A percentile compares a stretch with the other conserved stretches of the same genome.
Conservation (phyloP, 2,113 vertebrate species). For the Oncorhynchus masou region DNA sequence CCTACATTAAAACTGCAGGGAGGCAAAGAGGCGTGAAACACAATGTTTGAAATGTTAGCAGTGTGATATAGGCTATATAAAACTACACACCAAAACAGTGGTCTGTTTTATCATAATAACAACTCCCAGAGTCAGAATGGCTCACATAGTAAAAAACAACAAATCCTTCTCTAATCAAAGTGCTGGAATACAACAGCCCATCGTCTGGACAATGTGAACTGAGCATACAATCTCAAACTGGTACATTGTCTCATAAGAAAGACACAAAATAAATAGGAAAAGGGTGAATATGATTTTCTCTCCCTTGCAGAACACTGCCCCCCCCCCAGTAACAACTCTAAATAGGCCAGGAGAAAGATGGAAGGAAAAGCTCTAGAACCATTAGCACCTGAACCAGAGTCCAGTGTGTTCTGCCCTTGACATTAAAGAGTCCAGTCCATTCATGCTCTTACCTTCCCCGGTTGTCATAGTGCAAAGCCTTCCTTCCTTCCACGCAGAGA, state of each 20-base stretch:
- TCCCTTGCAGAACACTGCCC: background rate
- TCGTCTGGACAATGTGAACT: background rate
- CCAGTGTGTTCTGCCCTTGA: slow-evolving; percentile 7
- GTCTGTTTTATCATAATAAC: too few species aligned
- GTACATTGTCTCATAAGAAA: background rate
- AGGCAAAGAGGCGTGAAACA: background rate
- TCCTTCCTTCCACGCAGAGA: slow-evolving; percentile 18
- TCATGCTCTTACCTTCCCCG: slow-evolving; percentile 80
- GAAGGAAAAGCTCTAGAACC: background rate
- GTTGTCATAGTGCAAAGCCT: slow-evolving; percentile 76
- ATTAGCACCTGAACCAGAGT: background rate
- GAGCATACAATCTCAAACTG: background rate
- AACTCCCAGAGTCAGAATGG: too few species aligned
- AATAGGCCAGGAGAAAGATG: background rate
- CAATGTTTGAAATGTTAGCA: background rate
- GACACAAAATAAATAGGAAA: background rate
- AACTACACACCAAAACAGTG: too few species aligned
- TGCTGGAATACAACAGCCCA: background rate
- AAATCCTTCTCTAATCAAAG: too few species aligned
- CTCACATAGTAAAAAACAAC: background rate
- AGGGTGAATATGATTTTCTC: background rate
- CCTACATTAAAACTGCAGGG: background rate
- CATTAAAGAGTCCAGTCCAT: slow-evolving; percentile 15
- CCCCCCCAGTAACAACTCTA: background rate
- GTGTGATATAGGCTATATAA: background rate